Evolutionary conservation across 2,888 invertebrate species (phyloP), one percentile per base, ranked within the genome.

Genomic region (Halictus ligatus): DNA sequence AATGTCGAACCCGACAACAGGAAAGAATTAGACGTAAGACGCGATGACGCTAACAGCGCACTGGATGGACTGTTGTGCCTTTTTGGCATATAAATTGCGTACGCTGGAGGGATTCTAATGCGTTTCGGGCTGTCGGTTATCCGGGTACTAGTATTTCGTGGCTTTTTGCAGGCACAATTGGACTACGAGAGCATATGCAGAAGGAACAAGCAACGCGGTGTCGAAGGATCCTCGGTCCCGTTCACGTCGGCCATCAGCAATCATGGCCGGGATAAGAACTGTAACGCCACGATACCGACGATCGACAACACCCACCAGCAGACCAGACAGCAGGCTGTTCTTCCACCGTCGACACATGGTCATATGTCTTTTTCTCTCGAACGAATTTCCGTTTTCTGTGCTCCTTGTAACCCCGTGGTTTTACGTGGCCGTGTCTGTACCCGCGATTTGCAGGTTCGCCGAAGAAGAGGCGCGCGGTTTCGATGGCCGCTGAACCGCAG

Each of bases 1-100:
- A 97, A 97, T 91, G 96, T 97, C 87, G 97, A 97, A 92, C 97
- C 97, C 6, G 97, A 97, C 92, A 97, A 97, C 92, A 96, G 96
- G 92, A 96, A 96, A 94, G 94, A 95, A 91, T 91, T 93, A 81
- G 93, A 94, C 89, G 93, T 94, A 89, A 92, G 92, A 88, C 21
- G 54, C 48, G 25, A 81, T 7, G 29, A n/a, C 18, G 8, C 21
- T 54, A 77, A 54, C 40, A 40, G 25, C 18, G 25, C 29, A 58
- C 54, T 18, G 25, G 46, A 35, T 48, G 7, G 29, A 29, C 4
- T 10, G 7, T 48, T 18, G 18, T 21, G 40, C 35, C 43, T 54
- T 43, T 5, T 15, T 40, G 48, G 12, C 25, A 8, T 48, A 48
- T 13, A 43, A 50, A 18, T 40, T 25, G n/a, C 40, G 40, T 50